Conservation (phyloP, 2,888 invertebrate species). For the Lepas anatifera region DNA sequence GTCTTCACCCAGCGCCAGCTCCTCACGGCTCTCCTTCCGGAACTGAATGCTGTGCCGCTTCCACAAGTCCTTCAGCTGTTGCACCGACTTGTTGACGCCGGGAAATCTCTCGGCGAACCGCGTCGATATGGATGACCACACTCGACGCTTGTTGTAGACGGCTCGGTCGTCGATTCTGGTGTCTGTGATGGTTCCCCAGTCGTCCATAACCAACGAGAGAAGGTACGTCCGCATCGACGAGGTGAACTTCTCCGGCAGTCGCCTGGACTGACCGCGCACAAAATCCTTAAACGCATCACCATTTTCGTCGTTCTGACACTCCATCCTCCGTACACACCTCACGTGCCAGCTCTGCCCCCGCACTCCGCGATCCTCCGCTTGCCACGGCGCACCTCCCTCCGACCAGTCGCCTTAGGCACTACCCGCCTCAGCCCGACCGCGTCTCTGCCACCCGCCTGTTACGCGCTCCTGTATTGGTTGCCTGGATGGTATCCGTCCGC, state of each 20-base stretch:
- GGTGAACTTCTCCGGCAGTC: neutral
- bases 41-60: slow-evolving; percentile 8
- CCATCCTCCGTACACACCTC: no score
- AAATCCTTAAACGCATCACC: neutral
- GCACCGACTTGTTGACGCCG: neutral
- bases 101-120: neutral
- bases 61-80: slow-evolving; percentile 9
- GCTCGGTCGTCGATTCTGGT: neutral
- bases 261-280: neutral
- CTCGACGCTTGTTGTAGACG: slow-evolving; percentile 1
- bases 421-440: neutral
- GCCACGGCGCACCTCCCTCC: neutral
- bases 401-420: neutral
- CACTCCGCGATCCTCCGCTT: no score
- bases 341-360: neutral
- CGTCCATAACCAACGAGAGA: neutral
- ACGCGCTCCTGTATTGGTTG: neutral
- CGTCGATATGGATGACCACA: neutral
- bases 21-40: neutral
- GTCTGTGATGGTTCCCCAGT: neutral
- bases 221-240: neutral
- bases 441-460: neutral
- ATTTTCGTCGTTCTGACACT: neutral
- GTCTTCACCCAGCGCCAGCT: neutral
- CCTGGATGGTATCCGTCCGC: neutral